Evolutionary conservation across 2,797 vertebrate species (phyloP).

Genomic region (Dallia pectoralis): DNA sequence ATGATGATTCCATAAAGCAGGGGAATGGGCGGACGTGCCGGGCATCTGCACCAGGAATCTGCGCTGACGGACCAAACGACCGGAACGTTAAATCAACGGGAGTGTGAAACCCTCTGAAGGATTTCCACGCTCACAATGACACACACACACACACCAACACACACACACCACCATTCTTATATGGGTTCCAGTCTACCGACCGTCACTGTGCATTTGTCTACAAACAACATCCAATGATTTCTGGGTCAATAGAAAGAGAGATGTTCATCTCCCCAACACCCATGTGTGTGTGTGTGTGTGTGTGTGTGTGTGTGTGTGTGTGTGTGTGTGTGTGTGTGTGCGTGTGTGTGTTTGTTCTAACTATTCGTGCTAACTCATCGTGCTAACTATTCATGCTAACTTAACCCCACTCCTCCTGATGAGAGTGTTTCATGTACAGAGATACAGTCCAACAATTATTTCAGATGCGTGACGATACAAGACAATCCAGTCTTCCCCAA

Average conservation of each 20-base stretch:
- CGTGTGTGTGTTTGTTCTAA: not conserved
- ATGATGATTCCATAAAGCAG: slow-evolving; percentile 78
- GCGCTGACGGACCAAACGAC: slow-evolving; percentile 35
- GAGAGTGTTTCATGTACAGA: too few species aligned
- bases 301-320: slow-evolving; percentile 35
- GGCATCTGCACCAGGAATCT: slow-evolving; percentile 38
- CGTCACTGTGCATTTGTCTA: slow-evolving; percentile 70
- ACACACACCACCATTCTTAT: slow-evolving; percentile 1
- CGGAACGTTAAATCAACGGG: slow-evolving; percentile 75
- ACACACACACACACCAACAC: not conserved
- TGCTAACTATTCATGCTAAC: too few species aligned
- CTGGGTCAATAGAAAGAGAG: slow-evolving; percentile 67
- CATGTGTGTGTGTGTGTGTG: slow-evolving; percentile 25
- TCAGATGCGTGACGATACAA: too few species aligned
- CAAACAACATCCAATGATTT: slow-evolving; percentile 66
- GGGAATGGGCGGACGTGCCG: slow-evolving; percentile 73
- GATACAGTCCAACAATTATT: too few species aligned
- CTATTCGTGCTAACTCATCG: too few species aligned
- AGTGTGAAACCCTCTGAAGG: slow-evolving; percentile 57
- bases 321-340: slow-evolving; percentile 38
- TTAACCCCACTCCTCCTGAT: too few species aligned
- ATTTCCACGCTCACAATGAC: slow-evolving; percentile 18
- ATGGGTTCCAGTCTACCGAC: slow-evolving; percentile 54
- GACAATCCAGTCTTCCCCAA: too few species aligned
- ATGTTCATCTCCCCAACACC: slow-evolving; percentile 42